Conservation (phyloP, 1,140 invertebrate species). For the Pararge aegeria region DNA sequence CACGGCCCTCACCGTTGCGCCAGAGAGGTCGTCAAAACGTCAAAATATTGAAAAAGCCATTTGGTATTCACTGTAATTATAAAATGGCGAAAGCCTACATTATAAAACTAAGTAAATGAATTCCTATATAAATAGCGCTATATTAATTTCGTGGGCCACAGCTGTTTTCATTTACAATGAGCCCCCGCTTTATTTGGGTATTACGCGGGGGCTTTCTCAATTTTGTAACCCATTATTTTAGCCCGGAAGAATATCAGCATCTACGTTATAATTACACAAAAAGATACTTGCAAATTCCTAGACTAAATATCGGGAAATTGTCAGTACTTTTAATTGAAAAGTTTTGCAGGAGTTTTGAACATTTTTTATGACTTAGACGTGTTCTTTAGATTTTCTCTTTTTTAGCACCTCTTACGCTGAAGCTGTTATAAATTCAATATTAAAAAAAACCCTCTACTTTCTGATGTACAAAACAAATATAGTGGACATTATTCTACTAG, state of each 20-base stretch:
- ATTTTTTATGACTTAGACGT: too few species aligned
- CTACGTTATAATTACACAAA: neutral
- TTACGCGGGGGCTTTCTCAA: conserved; percentile 1
- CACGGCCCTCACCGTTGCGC: too few species aligned
- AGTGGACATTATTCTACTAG: too few species aligned
- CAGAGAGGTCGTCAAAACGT: neutral
- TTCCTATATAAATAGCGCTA: neutral
- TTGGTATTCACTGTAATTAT: neutral
- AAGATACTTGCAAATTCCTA: neutral
- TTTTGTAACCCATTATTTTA: conserved; percentile 3
- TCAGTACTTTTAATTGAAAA: too few species aligned
- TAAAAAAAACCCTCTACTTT: too few species aligned
- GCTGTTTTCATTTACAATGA: neutral
- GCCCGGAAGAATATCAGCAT: neutral
- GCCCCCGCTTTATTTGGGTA: neutral
- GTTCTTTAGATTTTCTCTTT: too few species aligned
- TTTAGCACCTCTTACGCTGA: too few species aligned
- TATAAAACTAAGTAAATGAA: conserved; percentile 1
- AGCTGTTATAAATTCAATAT: too few species aligned
- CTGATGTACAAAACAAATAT: too few species aligned
- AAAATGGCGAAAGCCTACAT: neutral
- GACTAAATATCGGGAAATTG: too few species aligned
- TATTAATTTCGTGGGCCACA: conserved; percentile 3
- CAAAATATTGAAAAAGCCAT: neutral
- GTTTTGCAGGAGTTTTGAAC: too few species aligned